phyloP scores from a whole-genome alignment of 2,888 invertebrate species.

The Hydroisotoma schaefferi region DNA sequence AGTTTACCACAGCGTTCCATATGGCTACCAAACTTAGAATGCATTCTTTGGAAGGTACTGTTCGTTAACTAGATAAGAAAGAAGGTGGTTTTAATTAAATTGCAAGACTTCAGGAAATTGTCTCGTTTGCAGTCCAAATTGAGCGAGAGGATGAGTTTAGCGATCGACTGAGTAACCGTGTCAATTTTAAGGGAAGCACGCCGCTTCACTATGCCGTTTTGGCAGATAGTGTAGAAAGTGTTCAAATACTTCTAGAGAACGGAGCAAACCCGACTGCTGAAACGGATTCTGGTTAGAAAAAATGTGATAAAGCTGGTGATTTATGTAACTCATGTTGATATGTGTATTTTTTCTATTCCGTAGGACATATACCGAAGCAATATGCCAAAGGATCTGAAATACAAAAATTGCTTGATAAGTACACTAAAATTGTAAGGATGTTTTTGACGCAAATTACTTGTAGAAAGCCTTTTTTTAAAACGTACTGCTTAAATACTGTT shows the following conservation, averaged over 20 bases:
- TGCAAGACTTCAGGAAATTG: background rate
- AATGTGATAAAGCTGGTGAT: too few species aligned
- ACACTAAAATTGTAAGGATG: background rate
- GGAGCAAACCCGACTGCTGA: slow-evolving; percentile 71
- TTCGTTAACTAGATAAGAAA: background rate
- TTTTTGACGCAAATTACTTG: background rate
- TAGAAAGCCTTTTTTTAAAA: too few species aligned
- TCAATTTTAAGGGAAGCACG: slow-evolving; percentile 79
- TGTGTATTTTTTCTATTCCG: background rate
- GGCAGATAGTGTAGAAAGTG: slow-evolving; percentile 63
- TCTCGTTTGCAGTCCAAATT: slow-evolving; percentile 51
- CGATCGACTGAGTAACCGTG: slow-evolving; percentile 60
- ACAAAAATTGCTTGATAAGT: slow-evolving; percentile 59
- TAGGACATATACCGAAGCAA: slow-evolving; percentile 65
- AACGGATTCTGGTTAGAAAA: slow-evolving; percentile 67
- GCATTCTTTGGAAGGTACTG: slow-evolving; percentile 68
- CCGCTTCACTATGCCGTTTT: slow-evolving; percentile 85
- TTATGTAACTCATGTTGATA: too few species aligned
- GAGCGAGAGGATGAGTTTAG: slow-evolving; percentile 79
- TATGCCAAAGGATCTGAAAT: slow-evolving; percentile 67
- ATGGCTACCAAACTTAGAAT: slow-evolving; percentile 65
- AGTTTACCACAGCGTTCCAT: slow-evolving; percentile 67
- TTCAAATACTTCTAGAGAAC: slow-evolving; percentile 64
- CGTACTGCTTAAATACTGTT: background rate
- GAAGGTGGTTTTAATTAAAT: background rate